These are phyloP conservation scores for Holothuria glaberrima DNA, from an alignment of 35 echinoderm and acorn worm genomes.

Conservation along the genomic window DNA sequence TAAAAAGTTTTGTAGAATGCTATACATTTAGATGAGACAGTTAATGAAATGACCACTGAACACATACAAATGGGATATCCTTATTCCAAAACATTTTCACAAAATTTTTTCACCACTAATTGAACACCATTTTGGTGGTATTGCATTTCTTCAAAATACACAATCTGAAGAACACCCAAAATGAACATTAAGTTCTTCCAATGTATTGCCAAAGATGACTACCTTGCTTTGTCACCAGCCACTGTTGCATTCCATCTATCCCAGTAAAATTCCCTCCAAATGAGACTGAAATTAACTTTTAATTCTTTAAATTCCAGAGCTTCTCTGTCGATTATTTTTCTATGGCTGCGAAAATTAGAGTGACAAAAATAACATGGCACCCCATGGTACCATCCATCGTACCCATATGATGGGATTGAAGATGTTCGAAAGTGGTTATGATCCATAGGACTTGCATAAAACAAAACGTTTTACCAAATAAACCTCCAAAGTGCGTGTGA, in stretches of 20 bases:
- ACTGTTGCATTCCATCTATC: not conserved
- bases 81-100: no score
- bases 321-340: not conserved
- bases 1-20: no score
- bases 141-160: no score
- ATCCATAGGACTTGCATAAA: not conserved
- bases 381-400: not conserved
- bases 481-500: not conserved
- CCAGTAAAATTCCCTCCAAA: constrained; percentile 37
- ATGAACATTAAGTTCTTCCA: no score
- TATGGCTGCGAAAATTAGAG: not conserved
- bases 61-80: no score
- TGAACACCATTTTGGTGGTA: no score
- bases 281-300: constrained; percentile 1
- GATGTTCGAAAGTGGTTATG: not conserved
- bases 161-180: no score
- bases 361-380: not conserved
- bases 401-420: not conserved
- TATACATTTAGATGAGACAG: no score
- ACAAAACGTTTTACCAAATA: not conserved
- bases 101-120: no score
- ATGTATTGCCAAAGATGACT: no score
- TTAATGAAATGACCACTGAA: no score
- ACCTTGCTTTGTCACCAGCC: no score
- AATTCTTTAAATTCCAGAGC: not conserved